Base-by-base conservation (phyloP, 1,140 invertebrate genomes). In the Steinernema khuongi region DNA sequence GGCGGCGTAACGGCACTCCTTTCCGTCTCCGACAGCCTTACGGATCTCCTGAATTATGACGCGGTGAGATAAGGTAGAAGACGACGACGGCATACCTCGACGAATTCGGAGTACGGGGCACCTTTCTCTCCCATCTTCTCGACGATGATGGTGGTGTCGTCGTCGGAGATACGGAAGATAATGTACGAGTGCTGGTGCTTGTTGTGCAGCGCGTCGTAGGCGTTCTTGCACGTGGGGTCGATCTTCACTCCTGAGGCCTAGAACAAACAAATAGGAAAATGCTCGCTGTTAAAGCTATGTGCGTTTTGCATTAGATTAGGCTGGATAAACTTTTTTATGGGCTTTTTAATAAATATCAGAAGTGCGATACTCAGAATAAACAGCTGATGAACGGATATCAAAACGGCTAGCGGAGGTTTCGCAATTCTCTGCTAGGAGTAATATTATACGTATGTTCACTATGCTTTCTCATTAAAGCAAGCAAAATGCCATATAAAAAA, bases 41-140 rank as follows among this genome's bases (percentile, higher is more conserved):
- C 78, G 78, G 60, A 84, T 84, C 60, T 85, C 83, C 71, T 80
- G 2, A 72, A 78, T 32, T 28, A 29, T 80, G 7, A 41, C 4
- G 4, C 11, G 29, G 32, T 18, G 28, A 75, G 19, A 7, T 19
- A 75, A 4, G 7, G 30, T 17, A 18, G 11, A 22, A 33, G 29
- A 11, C 11, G 1, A 67, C 73, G 29, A 11, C 11, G 1, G 31
- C 14, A 33, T 29, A 82, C 79, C 79, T 85, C 82, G 66, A 84
- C 82, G 73, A 84, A 84, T 50, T 84, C 84, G 26, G 77, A 72
- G 69, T 84, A 84, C 1, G 83, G 83, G n/a, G 83, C 83, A 43
- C 70, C 76, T 74, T 84, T 84, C 1, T 83, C 83, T 28, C 83
- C 83, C 68, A 85, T 83, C 71, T 85, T 84, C 71, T 84, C 83